Evolutionary conservation across 2,797 vertebrate species (phyloP).

Genomic region (Echeneis naucrates): DNA sequence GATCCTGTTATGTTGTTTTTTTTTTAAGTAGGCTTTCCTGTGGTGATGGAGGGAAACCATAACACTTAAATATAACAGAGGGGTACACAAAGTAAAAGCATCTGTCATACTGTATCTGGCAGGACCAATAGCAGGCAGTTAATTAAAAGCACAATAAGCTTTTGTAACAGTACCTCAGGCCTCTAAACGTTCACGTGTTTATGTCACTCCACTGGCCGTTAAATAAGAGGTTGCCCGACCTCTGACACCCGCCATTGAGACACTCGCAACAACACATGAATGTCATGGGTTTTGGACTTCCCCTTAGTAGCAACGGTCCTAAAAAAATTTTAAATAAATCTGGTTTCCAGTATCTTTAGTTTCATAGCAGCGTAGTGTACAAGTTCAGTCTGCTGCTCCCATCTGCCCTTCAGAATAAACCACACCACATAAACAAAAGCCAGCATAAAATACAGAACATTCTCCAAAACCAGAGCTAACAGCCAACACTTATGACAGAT

Average conservation of each 20-base stretch:
- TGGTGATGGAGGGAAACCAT: neutral
- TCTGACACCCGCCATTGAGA: slow-evolving; percentile 69
- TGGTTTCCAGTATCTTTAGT: neutral
- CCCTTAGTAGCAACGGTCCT: slow-evolving; percentile 26
- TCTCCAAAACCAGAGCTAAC: neutral
- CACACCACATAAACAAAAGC: neutral
- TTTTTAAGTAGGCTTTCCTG: too few species aligned
- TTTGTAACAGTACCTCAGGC: neutral
- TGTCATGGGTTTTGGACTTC: slow-evolving; percentile 74
- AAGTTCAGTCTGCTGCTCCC: neutral
- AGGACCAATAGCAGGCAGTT: too few species aligned
- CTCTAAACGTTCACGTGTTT: neutral
- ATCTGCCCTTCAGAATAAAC: neutral
- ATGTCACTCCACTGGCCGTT: neutral
- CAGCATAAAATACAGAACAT: neutral
- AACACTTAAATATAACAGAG: too few species aligned
- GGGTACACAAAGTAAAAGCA: neutral
- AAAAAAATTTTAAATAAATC: neutral
- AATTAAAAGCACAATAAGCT: accelerated
- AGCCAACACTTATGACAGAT: neutral
- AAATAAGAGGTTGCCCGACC: slow-evolving; percentile 6
- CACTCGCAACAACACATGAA: slow-evolving; percentile 55
- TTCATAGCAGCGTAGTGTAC: neutral
- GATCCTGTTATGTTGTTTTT: too few species aligned
- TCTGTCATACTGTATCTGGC: neutral